A percentile compares a stretch with the other conserved stretches of the same genome.
Conservation (phyloP, 2,113 vertebrate species). For the Cinclus mexicanus region DNA sequence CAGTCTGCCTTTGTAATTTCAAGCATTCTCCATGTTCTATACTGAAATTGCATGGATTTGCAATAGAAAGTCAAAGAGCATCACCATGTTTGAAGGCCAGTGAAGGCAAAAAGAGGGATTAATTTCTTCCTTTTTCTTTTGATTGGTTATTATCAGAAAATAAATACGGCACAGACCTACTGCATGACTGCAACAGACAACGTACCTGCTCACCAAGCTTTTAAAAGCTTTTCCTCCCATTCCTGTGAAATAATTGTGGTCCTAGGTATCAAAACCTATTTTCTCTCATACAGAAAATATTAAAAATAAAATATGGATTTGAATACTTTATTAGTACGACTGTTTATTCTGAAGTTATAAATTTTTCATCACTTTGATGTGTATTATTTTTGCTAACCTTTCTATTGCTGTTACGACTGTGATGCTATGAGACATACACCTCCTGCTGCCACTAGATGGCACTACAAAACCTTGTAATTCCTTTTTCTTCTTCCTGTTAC, state of each 20-base stretch:
- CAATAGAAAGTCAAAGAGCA: not conserved
- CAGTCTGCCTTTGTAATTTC: not conserved
- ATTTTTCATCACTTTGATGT: not conserved
- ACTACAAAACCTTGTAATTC: slow-evolving; percentile 63
- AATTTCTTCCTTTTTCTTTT: not conserved
- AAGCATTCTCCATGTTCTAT: not conserved
- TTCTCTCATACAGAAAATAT: not conserved
- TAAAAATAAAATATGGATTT: fast-evolving
- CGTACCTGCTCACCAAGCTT: not conserved
- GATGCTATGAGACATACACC: not conserved
- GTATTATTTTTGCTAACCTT: not conserved
- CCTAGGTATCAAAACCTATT: not conserved
- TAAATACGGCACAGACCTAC: not conserved
- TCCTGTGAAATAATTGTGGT: not conserved
- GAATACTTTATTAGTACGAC: not conserved
- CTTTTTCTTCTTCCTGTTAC: not conserved
- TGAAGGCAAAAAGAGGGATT: not conserved
- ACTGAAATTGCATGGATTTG: not conserved
- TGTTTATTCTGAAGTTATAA: not conserved
- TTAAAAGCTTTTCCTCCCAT: not conserved
- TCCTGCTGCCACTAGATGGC: slow-evolving; percentile 73
- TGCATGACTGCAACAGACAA: not conserved
- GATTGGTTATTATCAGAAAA: not conserved
- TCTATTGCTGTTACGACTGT: not conserved
- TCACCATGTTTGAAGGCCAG: not conserved